phyloP scores from a whole-genome alignment of 2,797 vertebrate genomes.

The Sardinella longiceps region DNA sequence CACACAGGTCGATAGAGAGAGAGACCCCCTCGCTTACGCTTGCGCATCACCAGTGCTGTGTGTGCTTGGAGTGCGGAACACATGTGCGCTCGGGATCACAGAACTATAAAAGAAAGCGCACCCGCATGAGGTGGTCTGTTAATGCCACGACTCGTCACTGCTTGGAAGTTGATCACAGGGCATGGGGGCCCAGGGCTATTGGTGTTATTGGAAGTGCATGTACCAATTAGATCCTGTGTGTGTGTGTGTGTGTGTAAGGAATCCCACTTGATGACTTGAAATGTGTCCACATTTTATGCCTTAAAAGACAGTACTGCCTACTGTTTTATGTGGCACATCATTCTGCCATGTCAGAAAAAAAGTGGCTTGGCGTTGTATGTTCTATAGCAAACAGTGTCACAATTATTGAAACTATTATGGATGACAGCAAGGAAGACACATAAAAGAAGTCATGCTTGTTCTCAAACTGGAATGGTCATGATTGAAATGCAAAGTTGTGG shows the following conservation, averaged over 20 bases:
- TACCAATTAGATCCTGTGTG: conserved; percentile 10
- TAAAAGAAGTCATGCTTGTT: not conserved
- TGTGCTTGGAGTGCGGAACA: conserved; percentile 41
- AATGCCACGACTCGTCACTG: conserved; percentile 46
- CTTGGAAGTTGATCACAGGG: conserved; percentile 55
- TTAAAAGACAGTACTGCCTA: not conserved
- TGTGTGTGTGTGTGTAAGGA: conserved; percentile 38
- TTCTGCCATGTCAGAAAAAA: not conserved
- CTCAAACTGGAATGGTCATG: not conserved
- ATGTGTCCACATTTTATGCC: not conserved
- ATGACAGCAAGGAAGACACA: not conserved
- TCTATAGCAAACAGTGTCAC: not conserved
- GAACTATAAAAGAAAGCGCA: conserved; percentile 46
- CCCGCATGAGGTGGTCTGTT: conserved; percentile 45
- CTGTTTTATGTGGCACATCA: not conserved
- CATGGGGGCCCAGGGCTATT: conserved; percentile 40
- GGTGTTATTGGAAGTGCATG: conserved; percentile 46
- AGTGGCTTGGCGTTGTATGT: not conserved
- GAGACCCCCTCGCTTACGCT: not conserved
- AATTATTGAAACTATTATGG: not conserved
- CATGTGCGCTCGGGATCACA: conserved; percentile 48
- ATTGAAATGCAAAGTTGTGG: not conserved
- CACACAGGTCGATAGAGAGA: not conserved
- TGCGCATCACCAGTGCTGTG: not conserved
- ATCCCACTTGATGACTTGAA: conserved; percentile 14